Percentiles rank a stretch among this genome's conserved stretches.
phyloP scores from a whole-genome alignment of 1,140 invertebrate genomes.

The Zaprionus kolodkinae region DNA sequence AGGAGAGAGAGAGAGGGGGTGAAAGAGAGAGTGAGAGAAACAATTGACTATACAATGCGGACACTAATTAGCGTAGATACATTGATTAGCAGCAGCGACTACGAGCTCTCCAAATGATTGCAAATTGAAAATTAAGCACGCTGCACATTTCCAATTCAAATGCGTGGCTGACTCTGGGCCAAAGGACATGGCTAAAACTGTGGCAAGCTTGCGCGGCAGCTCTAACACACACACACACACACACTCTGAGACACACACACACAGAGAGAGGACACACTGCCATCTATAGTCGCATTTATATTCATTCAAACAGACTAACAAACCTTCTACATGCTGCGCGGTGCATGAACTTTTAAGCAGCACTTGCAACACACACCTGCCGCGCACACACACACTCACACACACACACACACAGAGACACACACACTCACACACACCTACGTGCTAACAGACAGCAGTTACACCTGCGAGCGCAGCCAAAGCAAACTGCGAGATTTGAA shows the following conservation, averaged over 20 bases:
- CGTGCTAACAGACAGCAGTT: slow-evolving; percentile 26
- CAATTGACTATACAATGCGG: slow-evolving; percentile 68
- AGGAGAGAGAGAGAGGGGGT: too few relatives aligned
- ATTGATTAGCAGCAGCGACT: slow-evolving; percentile 58
- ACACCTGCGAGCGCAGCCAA: slow-evolving; percentile 62
- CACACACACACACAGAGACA: slow-evolving; percentile 11
- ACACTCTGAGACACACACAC: not conserved
- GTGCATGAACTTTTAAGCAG: slow-evolving; percentile 81
- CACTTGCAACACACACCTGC: slow-evolving; percentile 64
- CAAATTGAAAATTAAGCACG: slow-evolving; percentile 80
- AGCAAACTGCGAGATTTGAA: slow-evolving; percentile 77
- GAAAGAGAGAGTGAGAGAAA: slow-evolving; percentile 3
- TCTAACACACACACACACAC: slow-evolving; percentile 9
- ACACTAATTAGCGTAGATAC: slow-evolving; percentile 67
- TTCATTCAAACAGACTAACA: slow-evolving; percentile 46
- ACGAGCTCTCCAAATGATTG: slow-evolving; percentile 61
- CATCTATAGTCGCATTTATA: slow-evolving; percentile 19
- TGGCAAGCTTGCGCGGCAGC: slow-evolving; percentile 22
- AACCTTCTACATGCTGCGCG: slow-evolving; percentile 41
- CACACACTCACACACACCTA: not conserved
- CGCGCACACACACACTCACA: not conserved
- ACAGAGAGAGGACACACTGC: too few relatives aligned
- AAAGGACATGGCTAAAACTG: slow-evolving; percentile 50
- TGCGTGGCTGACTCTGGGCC: slow-evolving; percentile 16
- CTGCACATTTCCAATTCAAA: slow-evolving; percentile 79